A percentile compares a stretch with the other conserved stretches of the same genome.
Conservation (phyloP, 2,888 invertebrate genomes). For the Calameuta pallipes region DNA sequence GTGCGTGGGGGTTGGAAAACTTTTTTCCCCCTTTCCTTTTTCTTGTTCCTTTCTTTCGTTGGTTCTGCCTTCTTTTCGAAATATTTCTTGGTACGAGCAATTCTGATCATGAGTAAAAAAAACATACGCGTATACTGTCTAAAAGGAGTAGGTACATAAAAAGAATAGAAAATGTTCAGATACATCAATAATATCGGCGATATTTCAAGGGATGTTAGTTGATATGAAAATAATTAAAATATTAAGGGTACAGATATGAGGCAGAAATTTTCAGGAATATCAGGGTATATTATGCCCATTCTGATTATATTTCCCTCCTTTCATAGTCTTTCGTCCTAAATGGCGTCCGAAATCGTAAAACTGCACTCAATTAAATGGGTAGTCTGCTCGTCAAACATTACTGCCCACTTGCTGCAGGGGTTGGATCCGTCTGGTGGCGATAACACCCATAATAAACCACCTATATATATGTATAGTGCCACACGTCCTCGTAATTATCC, state of each 20-base stretch:
- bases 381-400: slow-evolving; percentile 49
- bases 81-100: background rate
- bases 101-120: no score
- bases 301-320: background rate
- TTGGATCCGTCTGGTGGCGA: slow-evolving; percentile 41
- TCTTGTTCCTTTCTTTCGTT: background rate
- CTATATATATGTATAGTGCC: no score
- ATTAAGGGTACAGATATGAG: no score
- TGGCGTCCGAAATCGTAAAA: slow-evolving; percentile 48
- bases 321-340: slow-evolving; percentile 30
- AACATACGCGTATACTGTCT: no score
- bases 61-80: background rate
- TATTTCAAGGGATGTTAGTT: no score
- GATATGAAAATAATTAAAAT: no score
- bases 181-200: no score
- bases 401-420: slow-evolving; percentile 42
- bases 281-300: no score
- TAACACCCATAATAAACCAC: slow-evolving; percentile 24
- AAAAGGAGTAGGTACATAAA: no score
- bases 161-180: no score
- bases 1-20: slow-evolving; percentile 1
- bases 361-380: slow-evolving; percentile 48
- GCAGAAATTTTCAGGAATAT: no score
- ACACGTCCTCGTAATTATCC: no score
- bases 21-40: slow-evolving; percentile 8